Evolutionary conservation across 2,888 invertebrate genomes (phyloP).

Genomic region (Siphlonurus alternatus): DNA sequence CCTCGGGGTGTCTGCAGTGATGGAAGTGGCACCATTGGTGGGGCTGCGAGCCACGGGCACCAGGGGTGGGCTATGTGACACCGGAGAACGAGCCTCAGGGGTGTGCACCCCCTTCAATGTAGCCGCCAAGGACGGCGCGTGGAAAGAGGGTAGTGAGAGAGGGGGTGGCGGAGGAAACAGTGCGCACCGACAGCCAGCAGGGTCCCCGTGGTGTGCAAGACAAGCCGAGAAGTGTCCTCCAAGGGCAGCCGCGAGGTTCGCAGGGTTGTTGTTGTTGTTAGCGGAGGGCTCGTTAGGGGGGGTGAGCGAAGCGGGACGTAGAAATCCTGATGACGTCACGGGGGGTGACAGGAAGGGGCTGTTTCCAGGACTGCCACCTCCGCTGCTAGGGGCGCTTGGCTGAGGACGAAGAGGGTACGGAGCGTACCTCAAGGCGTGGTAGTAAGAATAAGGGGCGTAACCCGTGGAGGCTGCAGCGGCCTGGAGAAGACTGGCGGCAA

Average conservation of each 20-base stretch:
- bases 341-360: constrained; percentile 26
- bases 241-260: constrained; percentile 18
- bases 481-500: constrained; percentile 82
- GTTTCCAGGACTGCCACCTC: constrained; percentile 24
- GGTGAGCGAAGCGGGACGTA: constrained; percentile 17
- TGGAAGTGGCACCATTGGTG: constrained; percentile 17
- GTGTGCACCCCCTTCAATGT: constrained; percentile 14
- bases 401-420: constrained; percentile 15
- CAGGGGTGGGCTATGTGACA: constrained; percentile 17
- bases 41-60: neutral
- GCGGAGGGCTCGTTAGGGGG: constrained; percentile 22
- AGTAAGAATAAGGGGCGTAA: constrained; percentile 15
- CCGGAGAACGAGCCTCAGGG: constrained; percentile 25
- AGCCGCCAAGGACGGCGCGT: constrained; percentile 17
- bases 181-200: constrained; percentile 10
- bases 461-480: constrained; percentile 58
- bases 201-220: constrained; percentile 12
- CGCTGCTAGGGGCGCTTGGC: constrained; percentile 11
- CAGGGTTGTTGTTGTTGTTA: constrained; percentile 27
- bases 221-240: constrained; percentile 22
- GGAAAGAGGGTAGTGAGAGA: constrained; percentile 11
- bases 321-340: constrained; percentile 18
- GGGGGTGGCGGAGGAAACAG: constrained; percentile 12
- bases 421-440: constrained; percentile 11
- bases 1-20: constrained; percentile 20